A percentile compares a stretch with the other conserved stretches of the same genome.
phyloP scores from a whole-genome alignment of 2,888 invertebrate genomes.

The Erebia aethiops region DNA sequence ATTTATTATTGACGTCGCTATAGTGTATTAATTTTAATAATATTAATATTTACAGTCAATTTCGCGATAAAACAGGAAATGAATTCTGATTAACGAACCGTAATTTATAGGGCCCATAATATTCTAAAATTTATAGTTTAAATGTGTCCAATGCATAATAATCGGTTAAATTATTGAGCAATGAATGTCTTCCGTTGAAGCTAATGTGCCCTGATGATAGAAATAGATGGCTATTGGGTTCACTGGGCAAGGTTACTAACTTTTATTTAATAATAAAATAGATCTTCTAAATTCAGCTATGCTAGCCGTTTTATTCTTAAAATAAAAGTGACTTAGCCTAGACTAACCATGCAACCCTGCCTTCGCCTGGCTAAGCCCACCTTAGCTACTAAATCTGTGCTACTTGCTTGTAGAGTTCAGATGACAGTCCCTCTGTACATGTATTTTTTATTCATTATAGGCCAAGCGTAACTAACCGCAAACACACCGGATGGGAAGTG shows the following conservation, averaged over 20 bases:
- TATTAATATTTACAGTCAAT: background rate
- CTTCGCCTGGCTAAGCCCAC: background rate
- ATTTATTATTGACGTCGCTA: background rate
- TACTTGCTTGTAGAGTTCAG: too few relatives aligned
- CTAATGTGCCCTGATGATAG: slow-evolving; percentile 11
- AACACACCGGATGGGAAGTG: too few relatives aligned
- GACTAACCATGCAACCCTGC: background rate
- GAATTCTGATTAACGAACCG: slow-evolving; percentile 9
- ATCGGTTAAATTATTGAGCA: slow-evolving; percentile 8
- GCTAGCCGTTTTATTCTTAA: background rate
- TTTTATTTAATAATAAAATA: background rate
- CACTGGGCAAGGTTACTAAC: background rate
- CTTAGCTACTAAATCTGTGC: too few relatives aligned
- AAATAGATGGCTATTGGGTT: background rate
- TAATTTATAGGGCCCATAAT: slow-evolving; percentile 9
- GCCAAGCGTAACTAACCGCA: too few relatives aligned
- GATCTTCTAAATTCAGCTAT: background rate
- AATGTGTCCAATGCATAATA: slow-evolving; percentile 3
- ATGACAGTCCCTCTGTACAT: too few relatives aligned
- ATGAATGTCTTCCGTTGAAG: background rate
- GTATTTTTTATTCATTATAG: too few relatives aligned
- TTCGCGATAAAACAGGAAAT: slow-evolving; percentile 9
- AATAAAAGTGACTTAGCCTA: too few relatives aligned
- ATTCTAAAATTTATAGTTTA: slow-evolving; percentile 6
- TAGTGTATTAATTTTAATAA: background rate